phyloP scores from a whole-genome alignment of 2,797 vertebrate species.

The Thamnophis elegans region DNA sequence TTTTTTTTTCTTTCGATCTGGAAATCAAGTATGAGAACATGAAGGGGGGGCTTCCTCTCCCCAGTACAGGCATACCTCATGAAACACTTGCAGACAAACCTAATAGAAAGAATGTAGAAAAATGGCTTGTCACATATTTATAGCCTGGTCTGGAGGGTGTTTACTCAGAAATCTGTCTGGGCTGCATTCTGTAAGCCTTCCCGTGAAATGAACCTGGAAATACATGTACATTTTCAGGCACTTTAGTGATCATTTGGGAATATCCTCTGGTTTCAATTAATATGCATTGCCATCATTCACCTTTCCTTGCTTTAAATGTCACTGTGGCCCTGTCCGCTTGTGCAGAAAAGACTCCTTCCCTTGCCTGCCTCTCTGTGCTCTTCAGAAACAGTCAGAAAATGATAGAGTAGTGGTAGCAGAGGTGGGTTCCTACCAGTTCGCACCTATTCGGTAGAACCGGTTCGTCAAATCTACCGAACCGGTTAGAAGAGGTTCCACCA shows the following conservation, averaged over 20 bases:
- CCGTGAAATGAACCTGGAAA: not conserved
- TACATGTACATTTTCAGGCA: not conserved
- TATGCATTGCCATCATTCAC: not conserved
- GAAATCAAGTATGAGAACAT: not conserved
- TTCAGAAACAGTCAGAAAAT: not conserved
- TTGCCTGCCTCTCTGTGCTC: not conserved
- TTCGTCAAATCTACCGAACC: no score
- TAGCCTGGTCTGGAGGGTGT: not conserved
- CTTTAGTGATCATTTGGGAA: not conserved
- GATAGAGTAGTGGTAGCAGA: not conserved
- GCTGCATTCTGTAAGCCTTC: not conserved
- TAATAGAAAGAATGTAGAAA: not conserved
- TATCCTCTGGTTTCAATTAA: not conserved
- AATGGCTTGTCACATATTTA: slow-evolving; percentile 3
- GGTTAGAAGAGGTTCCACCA: no score
- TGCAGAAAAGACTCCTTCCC: not conserved
- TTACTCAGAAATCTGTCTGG: not conserved
- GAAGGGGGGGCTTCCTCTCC: not conserved
- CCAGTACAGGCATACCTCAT: not conserved
- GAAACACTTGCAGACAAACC: not conserved
- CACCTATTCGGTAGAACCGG: no score
- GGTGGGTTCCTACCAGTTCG: no score
- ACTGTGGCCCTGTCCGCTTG: not conserved
- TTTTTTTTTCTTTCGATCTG: not conserved
- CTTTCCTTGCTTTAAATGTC: not conserved